phyloP scores from a whole-genome alignment of 2,113 vertebrate species.

The Serilophus lunatus region DNA sequence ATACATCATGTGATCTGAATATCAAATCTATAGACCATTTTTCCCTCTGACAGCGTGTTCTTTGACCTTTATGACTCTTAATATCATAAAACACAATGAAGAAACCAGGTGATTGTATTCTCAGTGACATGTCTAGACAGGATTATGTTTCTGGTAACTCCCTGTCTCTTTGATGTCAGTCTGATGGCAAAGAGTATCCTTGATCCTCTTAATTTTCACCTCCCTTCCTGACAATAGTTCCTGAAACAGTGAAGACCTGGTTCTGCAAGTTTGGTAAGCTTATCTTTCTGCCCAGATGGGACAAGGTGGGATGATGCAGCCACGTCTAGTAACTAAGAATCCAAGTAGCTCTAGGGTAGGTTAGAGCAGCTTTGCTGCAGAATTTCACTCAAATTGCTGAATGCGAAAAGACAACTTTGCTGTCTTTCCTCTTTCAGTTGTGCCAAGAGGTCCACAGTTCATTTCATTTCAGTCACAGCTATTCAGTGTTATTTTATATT shows the following conservation, averaged over 20 bases:
- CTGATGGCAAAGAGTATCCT: background rate
- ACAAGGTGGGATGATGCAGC: background rate
- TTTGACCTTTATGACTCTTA: background rate
- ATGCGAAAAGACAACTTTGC: background rate
- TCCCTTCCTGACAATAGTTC: background rate
- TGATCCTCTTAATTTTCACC: background rate
- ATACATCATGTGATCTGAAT: background rate
- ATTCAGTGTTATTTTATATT: background rate
- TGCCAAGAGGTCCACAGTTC: background rate
- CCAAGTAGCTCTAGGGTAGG: background rate
- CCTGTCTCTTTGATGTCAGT: background rate
- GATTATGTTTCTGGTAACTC: background rate
- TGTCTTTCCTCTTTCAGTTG: background rate
- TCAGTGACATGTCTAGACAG: background rate
- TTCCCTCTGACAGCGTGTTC: background rate
- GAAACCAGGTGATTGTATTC: background rate
- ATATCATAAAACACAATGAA: background rate
- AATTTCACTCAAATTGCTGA: background rate
- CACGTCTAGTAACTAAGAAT: background rate
- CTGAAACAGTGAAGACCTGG: background rate
- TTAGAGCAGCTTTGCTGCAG: background rate
- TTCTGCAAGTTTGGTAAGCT: background rate
- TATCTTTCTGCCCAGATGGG: background rate
- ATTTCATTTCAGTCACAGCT: background rate
- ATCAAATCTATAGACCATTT: background rate